A percentile compares a stretch with the other conserved stretches of the same genome.
These are phyloP conservation scores for Laticauda laticaudata DNA, from an alignment of 2,113 vertebrate species.

Conservation along the genomic window DNA sequence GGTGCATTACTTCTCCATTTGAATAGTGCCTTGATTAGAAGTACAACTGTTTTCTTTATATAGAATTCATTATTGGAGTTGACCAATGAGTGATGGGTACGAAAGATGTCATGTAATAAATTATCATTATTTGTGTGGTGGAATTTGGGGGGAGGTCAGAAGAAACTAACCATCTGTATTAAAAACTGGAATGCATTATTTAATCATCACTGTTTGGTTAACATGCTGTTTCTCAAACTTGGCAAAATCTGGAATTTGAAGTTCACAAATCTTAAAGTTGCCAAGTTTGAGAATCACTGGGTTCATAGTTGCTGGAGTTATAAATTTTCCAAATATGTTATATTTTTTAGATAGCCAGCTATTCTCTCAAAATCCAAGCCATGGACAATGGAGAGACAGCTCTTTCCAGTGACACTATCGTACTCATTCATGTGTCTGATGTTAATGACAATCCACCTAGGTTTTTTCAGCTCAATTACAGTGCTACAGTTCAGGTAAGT, in stretches of 20 bases:
- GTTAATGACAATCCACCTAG: slow-evolving; percentile 92
- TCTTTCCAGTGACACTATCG: slow-evolving; percentile 75
- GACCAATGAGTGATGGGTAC: not conserved
- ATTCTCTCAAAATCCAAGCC: slow-evolving; percentile 86
- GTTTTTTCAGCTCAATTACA: slow-evolving; percentile 91
- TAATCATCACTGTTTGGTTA: not conserved
- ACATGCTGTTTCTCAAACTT: not conserved
- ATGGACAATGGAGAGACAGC: slow-evolving; percentile 82
- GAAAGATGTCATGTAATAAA: not conserved
- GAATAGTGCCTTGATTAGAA: not conserved
- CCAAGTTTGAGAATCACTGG: not conserved
- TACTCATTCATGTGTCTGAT: slow-evolving; percentile 80
- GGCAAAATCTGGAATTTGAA: not conserved
- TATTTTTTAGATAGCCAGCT: slow-evolving; percentile 79
- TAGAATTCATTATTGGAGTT: not conserved
- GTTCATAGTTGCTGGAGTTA: not conserved
- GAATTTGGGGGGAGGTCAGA: not conserved
- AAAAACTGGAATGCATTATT: not conserved
- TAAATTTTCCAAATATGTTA: not conserved
- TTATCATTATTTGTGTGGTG: not conserved
- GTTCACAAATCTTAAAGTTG: not conserved
- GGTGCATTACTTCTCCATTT: not conserved
- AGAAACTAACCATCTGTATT: not conserved
- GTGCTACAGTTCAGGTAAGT: slow-evolving; percentile 84
- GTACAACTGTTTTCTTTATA: not conserved